Evolutionary conservation across 2,888 invertebrate genomes (phyloP).

Genomic region (Acrobasis repandana): DNA sequence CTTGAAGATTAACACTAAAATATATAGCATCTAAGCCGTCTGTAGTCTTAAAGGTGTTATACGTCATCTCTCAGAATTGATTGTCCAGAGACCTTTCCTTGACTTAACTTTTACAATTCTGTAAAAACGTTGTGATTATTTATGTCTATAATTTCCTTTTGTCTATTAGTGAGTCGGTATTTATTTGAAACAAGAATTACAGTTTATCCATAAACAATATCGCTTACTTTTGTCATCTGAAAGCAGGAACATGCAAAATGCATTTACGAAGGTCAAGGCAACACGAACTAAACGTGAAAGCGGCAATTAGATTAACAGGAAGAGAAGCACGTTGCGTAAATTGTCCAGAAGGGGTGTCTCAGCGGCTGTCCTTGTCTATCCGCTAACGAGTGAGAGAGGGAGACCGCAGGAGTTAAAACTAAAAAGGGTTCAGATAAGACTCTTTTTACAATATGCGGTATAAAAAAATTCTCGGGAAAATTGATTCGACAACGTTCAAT

Average conservation of each 20-base stretch:
- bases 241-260: constrained; percentile 63
- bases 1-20: no score
- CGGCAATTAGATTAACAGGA: constrained; percentile 76
- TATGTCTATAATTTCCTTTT: no score
- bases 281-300: constrained; percentile 67
- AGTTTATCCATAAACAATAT: not conserved
- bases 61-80: no score
- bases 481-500: no score
- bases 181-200: no score
- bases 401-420: constrained; percentile 28
- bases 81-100: no score
- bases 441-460: not conserved
- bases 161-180: no score
- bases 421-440: not conserved
- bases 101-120: no score
- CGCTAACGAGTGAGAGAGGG: constrained; percentile 50
- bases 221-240: constrained; percentile 35
- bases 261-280: constrained; percentile 78
- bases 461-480: no score
- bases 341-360: constrained; percentile 59
- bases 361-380: constrained; percentile 45
- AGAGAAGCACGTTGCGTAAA: constrained; percentile 64
- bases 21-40: no score
- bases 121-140: no score
- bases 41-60: no score